phyloP scores from a whole-genome alignment of 2,888 invertebrate species.

The Acleris literana region DNA sequence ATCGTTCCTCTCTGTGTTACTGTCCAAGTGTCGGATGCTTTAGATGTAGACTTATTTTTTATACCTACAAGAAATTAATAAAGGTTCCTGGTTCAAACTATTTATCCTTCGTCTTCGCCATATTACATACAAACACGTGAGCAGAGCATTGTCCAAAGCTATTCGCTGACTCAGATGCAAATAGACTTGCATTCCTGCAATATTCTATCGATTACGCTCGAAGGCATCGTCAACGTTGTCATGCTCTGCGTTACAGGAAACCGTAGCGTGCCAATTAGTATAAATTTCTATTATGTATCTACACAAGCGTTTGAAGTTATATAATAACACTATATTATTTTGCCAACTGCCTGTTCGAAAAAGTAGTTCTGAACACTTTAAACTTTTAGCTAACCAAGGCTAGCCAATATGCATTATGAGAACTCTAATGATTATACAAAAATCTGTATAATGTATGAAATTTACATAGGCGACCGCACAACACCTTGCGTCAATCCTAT shows the following conservation, averaged over 20 bases:
- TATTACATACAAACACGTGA: too few relatives aligned
- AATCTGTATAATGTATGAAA: too few relatives aligned
- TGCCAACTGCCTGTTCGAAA: constrained; percentile 15
- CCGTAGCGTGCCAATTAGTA: constrained; percentile 23
- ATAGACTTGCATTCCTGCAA: constrained; percentile 20
- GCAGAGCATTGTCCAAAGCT: not conserved
- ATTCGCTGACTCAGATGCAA: not conserved
- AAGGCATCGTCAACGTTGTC: constrained; percentile 4
- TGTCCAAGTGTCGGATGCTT: too few relatives aligned
- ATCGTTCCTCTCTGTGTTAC: too few relatives aligned
- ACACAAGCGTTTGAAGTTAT: constrained; percentile 10
- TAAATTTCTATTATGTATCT: constrained; percentile 13
- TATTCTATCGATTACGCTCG: constrained; percentile 16
- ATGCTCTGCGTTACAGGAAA: constrained; percentile 18
- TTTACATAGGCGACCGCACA: too few relatives aligned
- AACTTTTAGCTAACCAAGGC: not conserved
- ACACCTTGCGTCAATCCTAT: too few relatives aligned
- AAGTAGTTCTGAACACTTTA: not conserved
- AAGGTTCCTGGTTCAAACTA: too few relatives aligned
- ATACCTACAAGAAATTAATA: too few relatives aligned
- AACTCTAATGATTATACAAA: too few relatives aligned
- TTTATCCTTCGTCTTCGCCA: too few relatives aligned
- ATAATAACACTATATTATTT: constrained; percentile 4
- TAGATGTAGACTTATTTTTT: too few relatives aligned
- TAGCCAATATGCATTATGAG: too few relatives aligned